phyloP scores from a whole-genome alignment of 1,140 invertebrate species.

The Eueides isabella region DNA sequence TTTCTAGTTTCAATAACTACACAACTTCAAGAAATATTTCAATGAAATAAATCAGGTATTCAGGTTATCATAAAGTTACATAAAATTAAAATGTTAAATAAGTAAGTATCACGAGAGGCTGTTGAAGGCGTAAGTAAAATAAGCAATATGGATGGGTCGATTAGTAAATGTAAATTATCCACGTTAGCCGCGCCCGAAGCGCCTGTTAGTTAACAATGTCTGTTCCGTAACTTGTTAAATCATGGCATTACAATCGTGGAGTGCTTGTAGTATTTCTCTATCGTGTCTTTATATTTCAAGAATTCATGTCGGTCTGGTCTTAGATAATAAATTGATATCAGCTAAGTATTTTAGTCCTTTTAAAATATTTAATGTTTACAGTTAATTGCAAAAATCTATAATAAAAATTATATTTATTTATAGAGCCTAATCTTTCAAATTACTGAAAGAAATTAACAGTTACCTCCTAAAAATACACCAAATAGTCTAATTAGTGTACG shows the following conservation, averaged over 20 bases:
- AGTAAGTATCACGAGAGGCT: not conserved
- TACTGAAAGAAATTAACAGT: too few species aligned
- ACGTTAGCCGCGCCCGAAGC: slow-evolving; percentile 32
- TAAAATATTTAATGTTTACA: too few species aligned
- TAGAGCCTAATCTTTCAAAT: too few species aligned
- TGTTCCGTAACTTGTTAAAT: slow-evolving; percentile 39
- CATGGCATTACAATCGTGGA: slow-evolving; percentile 25
- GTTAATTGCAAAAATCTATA: too few species aligned
- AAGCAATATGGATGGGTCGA: slow-evolving; percentile 31
- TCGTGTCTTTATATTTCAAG: not conserved
- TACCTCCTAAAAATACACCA: too few species aligned
- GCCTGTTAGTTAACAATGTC: slow-evolving; percentile 35
- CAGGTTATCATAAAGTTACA: not conserved
- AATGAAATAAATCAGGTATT: not conserved
- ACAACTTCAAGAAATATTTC: too few species aligned
- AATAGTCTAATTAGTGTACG: not conserved
- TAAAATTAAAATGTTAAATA: not conserved
- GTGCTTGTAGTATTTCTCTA: slow-evolving; percentile 20
- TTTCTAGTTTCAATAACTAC: too few species aligned
- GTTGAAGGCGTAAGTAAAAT: slow-evolving; percentile 25
- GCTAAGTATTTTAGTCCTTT: too few species aligned
- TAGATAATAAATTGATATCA: not conserved
- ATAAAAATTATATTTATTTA: too few species aligned
- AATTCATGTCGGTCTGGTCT: not conserved
- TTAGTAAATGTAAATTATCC: slow-evolving; percentile 37